phyloP scores from a whole-genome alignment of 2,888 invertebrate species.

The Apodemia mormo region DNA sequence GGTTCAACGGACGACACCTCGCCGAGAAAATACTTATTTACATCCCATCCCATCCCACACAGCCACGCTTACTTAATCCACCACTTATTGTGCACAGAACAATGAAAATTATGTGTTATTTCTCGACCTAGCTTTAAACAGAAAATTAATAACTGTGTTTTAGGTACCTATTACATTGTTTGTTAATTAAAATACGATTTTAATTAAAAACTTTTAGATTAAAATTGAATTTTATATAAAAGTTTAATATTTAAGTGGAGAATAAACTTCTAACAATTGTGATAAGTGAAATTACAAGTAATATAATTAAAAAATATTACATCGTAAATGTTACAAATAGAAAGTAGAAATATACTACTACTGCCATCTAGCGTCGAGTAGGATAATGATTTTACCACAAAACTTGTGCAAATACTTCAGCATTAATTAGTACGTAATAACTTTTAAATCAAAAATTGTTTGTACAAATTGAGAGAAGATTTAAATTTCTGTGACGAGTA shows the following conservation, averaged over 20 bases:
- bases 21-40: slow-evolving; percentile 32
- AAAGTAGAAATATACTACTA: slow-evolving; percentile 32
- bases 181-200: background rate
- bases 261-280: background rate
- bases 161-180: background rate
- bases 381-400: slow-evolving; percentile 32
- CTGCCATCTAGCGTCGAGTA: slow-evolving; percentile 68
- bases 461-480: too few species aligned
- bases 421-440: too few species aligned
- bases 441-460: too few species aligned
- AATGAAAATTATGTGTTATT: slow-evolving; percentile 24
- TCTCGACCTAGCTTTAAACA: slow-evolving; percentile 11
- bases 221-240: background rate
- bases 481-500: too few species aligned
- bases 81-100: slow-evolving; percentile 23
- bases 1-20: slow-evolving; percentile 53
- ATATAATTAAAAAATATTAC: too few species aligned
- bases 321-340: too few species aligned
- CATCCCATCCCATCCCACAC: slow-evolving; percentile 30
- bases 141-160: slow-evolving; percentile 17
- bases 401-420: too few species aligned
- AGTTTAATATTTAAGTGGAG: background rate
- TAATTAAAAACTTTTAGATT: background rate
- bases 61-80: slow-evolving; percentile 23
- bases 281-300: too few species aligned